These are phyloP conservation scores for Drosophila elegans DNA, from an alignment of 1,140 invertebrate species.

Conservation along the genomic window DNA sequence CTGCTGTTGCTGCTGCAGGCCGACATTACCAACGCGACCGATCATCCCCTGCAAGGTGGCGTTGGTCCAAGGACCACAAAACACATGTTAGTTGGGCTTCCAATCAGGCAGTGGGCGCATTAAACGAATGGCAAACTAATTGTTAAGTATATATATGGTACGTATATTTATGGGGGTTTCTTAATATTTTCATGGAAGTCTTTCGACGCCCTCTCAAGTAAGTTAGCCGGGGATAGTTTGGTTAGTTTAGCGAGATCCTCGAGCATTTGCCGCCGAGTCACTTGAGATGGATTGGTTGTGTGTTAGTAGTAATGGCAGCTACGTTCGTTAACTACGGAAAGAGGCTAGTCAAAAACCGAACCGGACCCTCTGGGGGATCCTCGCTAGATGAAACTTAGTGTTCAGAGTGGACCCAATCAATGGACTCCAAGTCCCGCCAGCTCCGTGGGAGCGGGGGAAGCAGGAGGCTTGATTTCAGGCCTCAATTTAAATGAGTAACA, in stretches of 20 bases:
- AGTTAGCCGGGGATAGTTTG: slow-evolving; percentile 34
- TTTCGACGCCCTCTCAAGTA: slow-evolving; percentile 28
- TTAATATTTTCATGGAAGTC: slow-evolving; percentile 34
- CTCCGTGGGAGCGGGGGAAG: background rate
- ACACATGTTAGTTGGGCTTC: slow-evolving; percentile 59
- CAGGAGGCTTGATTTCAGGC: slow-evolving; percentile 14
- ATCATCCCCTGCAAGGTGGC: slow-evolving; percentile 86
- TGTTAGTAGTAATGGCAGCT: slow-evolving; percentile 46
- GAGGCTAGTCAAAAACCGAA: slow-evolving; percentile 35
- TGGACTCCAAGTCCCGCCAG: background rate
- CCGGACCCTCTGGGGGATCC: slow-evolving; percentile 1
- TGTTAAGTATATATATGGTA: slow-evolving; percentile 61
- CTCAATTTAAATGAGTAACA: slow-evolving; percentile 67
- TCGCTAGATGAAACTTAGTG: slow-evolving; percentile 13
- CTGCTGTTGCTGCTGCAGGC: slow-evolving; percentile 84
- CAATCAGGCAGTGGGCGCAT: slow-evolving; percentile 29
- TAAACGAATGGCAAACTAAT: slow-evolving; percentile 75
- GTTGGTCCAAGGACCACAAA: slow-evolving; percentile 63
- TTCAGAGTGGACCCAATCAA: slow-evolving; percentile 7
- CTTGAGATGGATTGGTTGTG: slow-evolving; percentile 36
- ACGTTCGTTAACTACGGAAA: slow-evolving; percentile 34
- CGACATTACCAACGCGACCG: slow-evolving; percentile 88
- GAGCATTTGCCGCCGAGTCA: slow-evolving; percentile 43
- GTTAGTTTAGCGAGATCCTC: slow-evolving; percentile 50
- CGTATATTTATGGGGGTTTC: slow-evolving; percentile 49